These are phyloP conservation scores for Jaculus jaculus DNA, from an alignment of 2,113 vertebrate species.

Conservation along the genomic window DNA sequence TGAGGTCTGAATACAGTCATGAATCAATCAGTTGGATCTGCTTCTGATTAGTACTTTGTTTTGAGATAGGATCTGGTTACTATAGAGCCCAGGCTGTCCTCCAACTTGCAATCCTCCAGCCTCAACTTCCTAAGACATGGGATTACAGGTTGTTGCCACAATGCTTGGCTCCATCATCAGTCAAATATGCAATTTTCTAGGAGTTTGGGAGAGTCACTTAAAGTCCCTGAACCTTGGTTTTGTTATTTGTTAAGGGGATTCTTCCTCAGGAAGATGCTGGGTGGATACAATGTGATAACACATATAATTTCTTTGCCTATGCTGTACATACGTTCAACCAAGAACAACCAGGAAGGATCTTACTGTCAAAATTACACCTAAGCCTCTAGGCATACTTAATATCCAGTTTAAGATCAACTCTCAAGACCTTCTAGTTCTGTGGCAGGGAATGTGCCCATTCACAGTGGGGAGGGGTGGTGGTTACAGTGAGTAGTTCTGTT, in stretches of 20 bases:
- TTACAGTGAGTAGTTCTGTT: background rate
- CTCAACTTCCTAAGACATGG: background rate
- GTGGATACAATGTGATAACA: background rate
- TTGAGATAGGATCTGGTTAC: background rate
- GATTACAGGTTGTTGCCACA: background rate
- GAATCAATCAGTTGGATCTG: background rate
- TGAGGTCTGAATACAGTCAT: background rate
- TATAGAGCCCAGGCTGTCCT: background rate
- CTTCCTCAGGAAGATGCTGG: fast-evolving
- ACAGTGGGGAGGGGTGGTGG: background rate
- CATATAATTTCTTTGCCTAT: background rate
- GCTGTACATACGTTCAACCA: background rate
- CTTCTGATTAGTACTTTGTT: background rate
- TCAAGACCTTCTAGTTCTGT: background rate
- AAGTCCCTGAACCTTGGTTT: background rate
- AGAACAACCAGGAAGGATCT: background rate
- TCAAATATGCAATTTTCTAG: background rate
- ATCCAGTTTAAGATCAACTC: background rate
- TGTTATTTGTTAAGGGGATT: background rate
- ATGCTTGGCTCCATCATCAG: background rate
- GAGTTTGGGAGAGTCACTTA: background rate
- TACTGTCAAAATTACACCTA: no score
- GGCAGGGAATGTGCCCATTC: background rate
- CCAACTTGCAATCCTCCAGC: background rate
- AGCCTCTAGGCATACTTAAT: background rate